Evolutionary conservation across 92 coral and sea anemone species (phyloP), one percentile per base, ranked within the genome.

Genomic region (Montipora capitata): DNA sequence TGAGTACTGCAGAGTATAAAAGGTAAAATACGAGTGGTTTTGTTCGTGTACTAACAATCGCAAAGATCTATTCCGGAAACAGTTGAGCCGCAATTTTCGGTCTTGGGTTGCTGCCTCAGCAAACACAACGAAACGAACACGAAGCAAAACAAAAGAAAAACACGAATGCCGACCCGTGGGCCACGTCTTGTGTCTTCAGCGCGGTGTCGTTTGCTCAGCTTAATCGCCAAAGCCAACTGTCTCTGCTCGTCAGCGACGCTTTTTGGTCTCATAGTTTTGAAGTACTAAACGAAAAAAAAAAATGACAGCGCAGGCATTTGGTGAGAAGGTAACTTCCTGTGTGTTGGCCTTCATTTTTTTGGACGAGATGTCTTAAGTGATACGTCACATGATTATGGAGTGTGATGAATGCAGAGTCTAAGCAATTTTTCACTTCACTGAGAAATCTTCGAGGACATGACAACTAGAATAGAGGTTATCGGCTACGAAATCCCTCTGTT

Each of bases 161-260:
- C 65, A 66, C 66, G 65, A 68, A 7, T 48, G 79, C 87, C 79
- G 87, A 83, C 87, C 87, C 87, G 78, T 83, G 87, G 52, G 10
- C 52, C 52, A 9, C 35, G 42, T 44, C 76, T 74, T 63, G 14
- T 42, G 39, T 11, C 39, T 52, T 63, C 80, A 56, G 70, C 87
- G 45, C 86, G 90, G 62, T 95, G 96, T 51, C 96, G 94, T 87
- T 94, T 95, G 94, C 98, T 95, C 68, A 95, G 93, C 77, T 88
- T 92, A 62, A 93, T 72, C 54, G 98, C 96, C 81, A 85, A 42
- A 41, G 92, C 96, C 96, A 95, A 57, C 94, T 94, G 98, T 49
- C 96, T 89, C 88, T 82, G 95, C 20, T 95, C 98, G 41, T 93
- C 98, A 40, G 88, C 89, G 27, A 80, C 82, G 70, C 73, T 93